Base-by-base conservation (phyloP, 2,888 invertebrate species). In the Drosophila mulleri region DNA sequence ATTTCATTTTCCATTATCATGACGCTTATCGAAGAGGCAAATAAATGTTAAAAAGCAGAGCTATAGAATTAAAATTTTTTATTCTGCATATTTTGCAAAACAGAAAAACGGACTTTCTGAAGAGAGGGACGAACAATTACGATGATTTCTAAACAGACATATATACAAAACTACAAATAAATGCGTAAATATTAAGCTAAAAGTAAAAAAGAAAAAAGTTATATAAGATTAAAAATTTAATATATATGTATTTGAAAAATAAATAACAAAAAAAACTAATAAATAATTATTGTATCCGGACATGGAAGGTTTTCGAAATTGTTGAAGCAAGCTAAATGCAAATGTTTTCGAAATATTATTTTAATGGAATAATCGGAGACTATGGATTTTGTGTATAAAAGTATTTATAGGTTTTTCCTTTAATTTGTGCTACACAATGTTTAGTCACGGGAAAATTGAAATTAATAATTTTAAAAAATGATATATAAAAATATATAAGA, bases 131-230 rank as follows among this genome's bases (percentile, higher is more conserved):
- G 48, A 57, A 72, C 37, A 64, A 69, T 63, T 72, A 63, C 53
- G 67, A 73, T 75, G 63, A 80, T 75, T 75, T 59, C 75, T 48
- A 74, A 67, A 81, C 58, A 60, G 58, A 70, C 56, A 61, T 59
- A 75, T 67, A 68, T 60, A 72, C 77, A 37, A 23, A 74, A 71
- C 77, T 77, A 69, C 67, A 69, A 76, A 59, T 75, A 67, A 80
- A 61, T 63, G 58, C 77, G 72, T 85, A 84, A 69, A 75, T 77
- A 59, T 68, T 88, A 83, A 71, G 80, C 23, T 79, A 73, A 76
- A 66, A 29, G 53, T 65, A 75, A 71, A 48, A 58, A 41, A 54
- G 56, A 67, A 58, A 57, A 29, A 48, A 48, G 11, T 50, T 66
- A 44, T 62, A 57, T 57, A 50, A n/a, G 47, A 58, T 39, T 29